Base-by-base conservation (phyloP, 2,113 vertebrate genomes). In the Tonatia bakeri region DNA sequence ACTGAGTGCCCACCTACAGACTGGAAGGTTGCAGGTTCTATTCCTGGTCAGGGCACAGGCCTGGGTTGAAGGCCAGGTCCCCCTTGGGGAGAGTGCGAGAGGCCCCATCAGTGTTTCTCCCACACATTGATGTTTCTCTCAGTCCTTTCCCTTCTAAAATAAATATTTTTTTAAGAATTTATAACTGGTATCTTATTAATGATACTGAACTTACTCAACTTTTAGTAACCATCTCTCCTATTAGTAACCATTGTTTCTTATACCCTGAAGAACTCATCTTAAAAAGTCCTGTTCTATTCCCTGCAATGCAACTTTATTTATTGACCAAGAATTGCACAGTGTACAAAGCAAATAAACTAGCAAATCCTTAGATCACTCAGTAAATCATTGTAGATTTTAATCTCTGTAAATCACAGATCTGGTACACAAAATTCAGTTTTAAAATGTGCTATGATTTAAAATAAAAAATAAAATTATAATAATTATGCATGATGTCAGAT, bases 261-360 rank as follows among this genome's bases (percentile, higher is more conserved):
- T 7, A 81, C 50, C 22, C 20, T 75, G 38, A 56, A 59, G 38
- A 75, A 75, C 47, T 45, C 20, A 0, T 45, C 19, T 59, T 79
- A 90, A 75, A 82, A 28, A 38, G 64, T 31, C 43, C 31, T 36
- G 26, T 28, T 83, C 28, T 56, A 56, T 5, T 69, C 38, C 65
- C 88, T 79, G 17, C 16, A 45, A 40, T 64, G 83, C 26, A 94
- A 81, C 24, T 92, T 69, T 38, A 67, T 36, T 76, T 40, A 76
- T 65, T 70, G 92, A 89, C 80, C n/a, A 40, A 76, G 52, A 92
- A 11, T 54, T 75, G 20, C 13, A 77, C 24, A 79, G 5, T 17
- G 11, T 54, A 82, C 38, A 67, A 90, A 95, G 56, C 83, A 96
- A 94, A 94, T 54, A 75, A 82, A 77, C 22, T 33, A 52, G 47